Conservation (phyloP, 2,797 vertebrate genomes). For the Distichodus sexfasciatus region DNA sequence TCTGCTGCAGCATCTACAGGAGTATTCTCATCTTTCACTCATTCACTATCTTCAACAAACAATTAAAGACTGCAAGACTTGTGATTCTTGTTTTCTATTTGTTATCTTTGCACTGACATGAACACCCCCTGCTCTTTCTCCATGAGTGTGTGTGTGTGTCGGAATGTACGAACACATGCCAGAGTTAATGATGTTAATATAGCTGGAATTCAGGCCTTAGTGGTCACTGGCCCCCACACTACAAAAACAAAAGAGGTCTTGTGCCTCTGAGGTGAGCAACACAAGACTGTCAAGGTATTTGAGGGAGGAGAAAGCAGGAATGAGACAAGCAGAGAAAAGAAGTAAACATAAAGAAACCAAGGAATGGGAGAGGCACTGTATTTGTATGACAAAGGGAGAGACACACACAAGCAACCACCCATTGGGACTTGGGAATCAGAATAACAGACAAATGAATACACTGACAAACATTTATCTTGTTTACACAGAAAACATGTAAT, state of each 20-base stretch:
- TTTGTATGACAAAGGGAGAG: not conserved
- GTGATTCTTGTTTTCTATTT: no score
- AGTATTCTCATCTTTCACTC: constrained; percentile 11
- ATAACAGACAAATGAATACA: not conserved
- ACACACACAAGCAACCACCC: not conserved
- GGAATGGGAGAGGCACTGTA: not conserved
- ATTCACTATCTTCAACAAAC: constrained; percentile 10
- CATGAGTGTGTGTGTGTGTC: constrained; percentile 15
- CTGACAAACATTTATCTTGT: no score
- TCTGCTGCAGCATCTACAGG: constrained; percentile 39
- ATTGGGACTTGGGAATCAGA: not conserved
- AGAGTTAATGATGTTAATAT: constrained; percentile 89
- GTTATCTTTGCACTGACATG: not conserved
- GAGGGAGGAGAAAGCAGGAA: constrained; percentile 47
- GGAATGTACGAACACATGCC: constrained; percentile 66
- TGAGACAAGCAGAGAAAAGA: not conserved
- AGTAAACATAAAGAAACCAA: not conserved
- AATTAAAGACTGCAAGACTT: no score
- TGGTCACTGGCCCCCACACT: constrained; percentile 68
- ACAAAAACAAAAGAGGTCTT: constrained; percentile 79
- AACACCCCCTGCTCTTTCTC: not conserved
- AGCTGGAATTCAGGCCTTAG: constrained; percentile 77
- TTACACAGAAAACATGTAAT: no score
- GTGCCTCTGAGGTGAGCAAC: constrained; percentile 69
- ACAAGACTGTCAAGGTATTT: constrained; percentile 64